Evolutionary conservation across 1,140 invertebrate species (phyloP).

Genomic region (Eupeodes corollae): DNA sequence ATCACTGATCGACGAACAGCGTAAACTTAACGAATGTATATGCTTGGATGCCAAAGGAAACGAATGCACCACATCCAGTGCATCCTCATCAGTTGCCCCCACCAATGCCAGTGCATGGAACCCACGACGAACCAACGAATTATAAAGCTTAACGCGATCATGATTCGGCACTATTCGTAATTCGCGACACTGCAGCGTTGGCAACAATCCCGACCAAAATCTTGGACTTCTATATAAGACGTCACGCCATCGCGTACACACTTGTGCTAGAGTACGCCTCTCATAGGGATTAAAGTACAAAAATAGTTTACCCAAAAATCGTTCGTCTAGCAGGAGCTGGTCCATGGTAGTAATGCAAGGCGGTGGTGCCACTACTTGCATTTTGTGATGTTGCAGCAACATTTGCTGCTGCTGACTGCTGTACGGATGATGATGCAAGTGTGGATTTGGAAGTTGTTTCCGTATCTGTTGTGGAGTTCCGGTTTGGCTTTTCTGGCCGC

Average conservation of each 20-base stretch:
- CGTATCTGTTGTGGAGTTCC: constrained; percentile 27
- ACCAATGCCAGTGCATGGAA: constrained; percentile 75
- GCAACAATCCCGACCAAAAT: constrained; percentile 74
- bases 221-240: constrained; percentile 70
- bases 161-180: constrained; percentile 52
- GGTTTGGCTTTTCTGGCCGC: not conserved
- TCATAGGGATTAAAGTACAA: constrained; percentile 72
- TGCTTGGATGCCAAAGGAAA: constrained; percentile 74
- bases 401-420: constrained; percentile 1
- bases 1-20: constrained; percentile 80
- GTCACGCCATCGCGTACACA: constrained; percentile 75
- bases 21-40: constrained; percentile 66
- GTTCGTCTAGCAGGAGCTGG: constrained; percentile 69
- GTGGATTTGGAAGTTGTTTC: constrained; percentile 34
- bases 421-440: constrained; percentile 34
- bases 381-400: no score
- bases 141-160: constrained; percentile 61
- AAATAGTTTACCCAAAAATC: constrained; percentile 75
- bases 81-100: constrained; percentile 79
- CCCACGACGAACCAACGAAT: constrained; percentile 68
- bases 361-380: constrained; percentile 6
- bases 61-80: constrained; percentile 71
- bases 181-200: constrained; percentile 72
- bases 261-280: constrained; percentile 63
- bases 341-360: constrained; percentile 52